Evolutionary conservation across 2,888 invertebrate genomes (phyloP).

Genomic region (Brenthis hecate): DNA sequence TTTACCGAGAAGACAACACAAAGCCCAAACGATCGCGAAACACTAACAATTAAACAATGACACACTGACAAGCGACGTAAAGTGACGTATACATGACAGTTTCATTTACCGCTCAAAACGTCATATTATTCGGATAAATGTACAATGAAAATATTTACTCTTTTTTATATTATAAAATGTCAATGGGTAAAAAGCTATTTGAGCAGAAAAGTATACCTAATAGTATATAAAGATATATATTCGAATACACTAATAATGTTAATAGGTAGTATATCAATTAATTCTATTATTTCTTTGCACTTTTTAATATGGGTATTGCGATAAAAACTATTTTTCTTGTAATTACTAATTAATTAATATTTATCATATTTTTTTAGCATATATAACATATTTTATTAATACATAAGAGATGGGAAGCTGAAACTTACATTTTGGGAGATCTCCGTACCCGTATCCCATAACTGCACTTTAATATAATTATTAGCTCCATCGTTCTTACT

Average conservation of each 20-base stretch:
- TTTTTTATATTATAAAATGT: background rate
- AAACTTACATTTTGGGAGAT: constrained; percentile 30
- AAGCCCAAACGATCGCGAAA: constrained; percentile 57
- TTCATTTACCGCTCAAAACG: background rate
- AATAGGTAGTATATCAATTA: too few species aligned
- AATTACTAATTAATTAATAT: too few species aligned
- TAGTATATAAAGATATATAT: too few species aligned
- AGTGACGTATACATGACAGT: constrained; percentile 11
- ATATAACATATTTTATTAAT: too few species aligned
- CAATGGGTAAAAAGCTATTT: too few species aligned
- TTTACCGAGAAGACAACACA: constrained; percentile 59
- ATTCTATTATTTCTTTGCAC: too few species aligned
- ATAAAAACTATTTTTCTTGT: too few species aligned
- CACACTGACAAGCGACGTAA: constrained; percentile 33
- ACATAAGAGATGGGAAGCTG: too few species aligned
- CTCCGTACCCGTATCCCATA: constrained; percentile 52
- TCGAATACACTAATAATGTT: too few species aligned
- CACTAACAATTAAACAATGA: constrained; percentile 52
- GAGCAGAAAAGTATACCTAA: background rate
- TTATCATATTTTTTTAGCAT: too few species aligned
- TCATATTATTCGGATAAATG: constrained; percentile 24
- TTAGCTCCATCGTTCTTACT: constrained; percentile 52
- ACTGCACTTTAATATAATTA: constrained; percentile 55
- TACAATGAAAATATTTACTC: background rate
- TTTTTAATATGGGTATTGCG: too few species aligned